Evolutionary conservation across 2,888 invertebrate genomes (phyloP).

Genomic region (Ectemnius cavifrons): DNA sequence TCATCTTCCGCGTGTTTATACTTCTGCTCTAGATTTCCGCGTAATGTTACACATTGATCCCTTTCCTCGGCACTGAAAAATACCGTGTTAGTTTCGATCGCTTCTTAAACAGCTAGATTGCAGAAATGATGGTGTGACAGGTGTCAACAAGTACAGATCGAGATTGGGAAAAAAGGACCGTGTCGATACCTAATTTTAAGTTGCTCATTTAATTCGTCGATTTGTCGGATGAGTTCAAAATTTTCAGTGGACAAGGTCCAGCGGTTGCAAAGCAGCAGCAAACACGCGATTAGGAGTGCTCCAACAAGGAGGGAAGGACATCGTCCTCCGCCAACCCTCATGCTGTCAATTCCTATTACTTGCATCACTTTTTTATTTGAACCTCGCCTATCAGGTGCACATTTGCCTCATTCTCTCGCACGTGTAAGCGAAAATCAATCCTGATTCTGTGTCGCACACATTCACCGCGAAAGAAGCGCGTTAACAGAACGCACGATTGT

Average conservation of each 20-base stretch:
- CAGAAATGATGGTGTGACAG: too few species aligned
- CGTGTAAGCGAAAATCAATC: conserved; percentile 28
- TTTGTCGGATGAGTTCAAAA: conserved; percentile 71
- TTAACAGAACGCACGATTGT: background rate
- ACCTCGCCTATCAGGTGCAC: conserved; percentile 25
- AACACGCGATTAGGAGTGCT: conserved; percentile 70
- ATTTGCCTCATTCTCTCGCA: conserved; percentile 27
- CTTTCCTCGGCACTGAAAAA: conserved; percentile 72
- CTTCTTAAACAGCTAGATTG: background rate
- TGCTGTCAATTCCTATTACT: conserved; percentile 69
- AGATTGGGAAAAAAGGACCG: background rate
- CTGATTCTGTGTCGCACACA: conserved; percentile 25
- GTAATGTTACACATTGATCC: conserved; percentile 71
- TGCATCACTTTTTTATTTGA: conserved; percentile 60
- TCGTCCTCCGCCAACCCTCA: conserved; percentile 76
- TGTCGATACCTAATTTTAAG: conserved; percentile 72
- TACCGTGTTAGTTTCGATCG: background rate
- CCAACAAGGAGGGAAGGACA: conserved; percentile 75
- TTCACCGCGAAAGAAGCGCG: conserved; percentile 10
- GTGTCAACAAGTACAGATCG: too few species aligned
- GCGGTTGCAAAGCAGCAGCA: conserved; percentile 75
- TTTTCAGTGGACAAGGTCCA: conserved; percentile 75
- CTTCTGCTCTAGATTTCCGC: conserved; percentile 64
- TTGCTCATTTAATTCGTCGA: conserved; percentile 74
- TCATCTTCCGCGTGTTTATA: conserved; percentile 68